A percentile compares a stretch with the other conserved stretches of the same genome.
These are phyloP conservation scores for Tribolium freemani DNA, from an alignment of 2,888 invertebrate species.

Conservation along the genomic window DNA sequence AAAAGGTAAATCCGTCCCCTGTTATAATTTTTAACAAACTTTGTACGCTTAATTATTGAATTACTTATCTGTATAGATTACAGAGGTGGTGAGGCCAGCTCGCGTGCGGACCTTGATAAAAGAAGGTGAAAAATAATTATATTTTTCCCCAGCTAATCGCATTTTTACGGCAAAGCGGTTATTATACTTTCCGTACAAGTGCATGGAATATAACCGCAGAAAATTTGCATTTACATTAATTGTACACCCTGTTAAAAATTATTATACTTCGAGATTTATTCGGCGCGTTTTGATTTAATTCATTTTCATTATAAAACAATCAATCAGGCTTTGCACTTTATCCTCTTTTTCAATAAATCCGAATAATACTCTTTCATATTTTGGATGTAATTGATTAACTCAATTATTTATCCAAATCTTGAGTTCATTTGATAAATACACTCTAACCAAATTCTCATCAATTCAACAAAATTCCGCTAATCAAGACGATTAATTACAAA, in stretches of 20 bases:
- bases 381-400: slow-evolving; percentile 40
- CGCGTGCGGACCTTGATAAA: slow-evolving; percentile 48
- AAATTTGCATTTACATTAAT: slow-evolving; percentile 43
- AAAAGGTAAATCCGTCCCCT: slow-evolving; percentile 40
- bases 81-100: slow-evolving; percentile 40
- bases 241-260: slow-evolving; percentile 31
- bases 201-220: slow-evolving; percentile 26
- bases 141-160: slow-evolving; percentile 49
- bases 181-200: slow-evolving; percentile 41
- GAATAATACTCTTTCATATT: slow-evolving; percentile 38
- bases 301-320: slow-evolving; percentile 40
- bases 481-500: slow-evolving; percentile 30
- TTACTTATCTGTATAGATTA: slow-evolving; percentile 50
- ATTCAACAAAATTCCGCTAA: slow-evolving; percentile 17
- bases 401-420: slow-evolving; percentile 38
- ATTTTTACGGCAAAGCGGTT: slow-evolving; percentile 48
- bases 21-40: slow-evolving; percentile 45
- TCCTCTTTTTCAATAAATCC: slow-evolving; percentile 40
- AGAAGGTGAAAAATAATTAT: slow-evolving; percentile 53
- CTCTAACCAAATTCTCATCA: slow-evolving; percentile 23
- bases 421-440: slow-evolving; percentile 30
- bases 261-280: slow-evolving; percentile 36
- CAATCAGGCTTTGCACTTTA: slow-evolving; percentile 37
- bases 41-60: slow-evolving; percentile 51
- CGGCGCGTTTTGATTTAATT: slow-evolving; percentile 32